phyloP scores from a whole-genome alignment of 2,888 invertebrate genomes.

The Homarus gammarus region DNA sequence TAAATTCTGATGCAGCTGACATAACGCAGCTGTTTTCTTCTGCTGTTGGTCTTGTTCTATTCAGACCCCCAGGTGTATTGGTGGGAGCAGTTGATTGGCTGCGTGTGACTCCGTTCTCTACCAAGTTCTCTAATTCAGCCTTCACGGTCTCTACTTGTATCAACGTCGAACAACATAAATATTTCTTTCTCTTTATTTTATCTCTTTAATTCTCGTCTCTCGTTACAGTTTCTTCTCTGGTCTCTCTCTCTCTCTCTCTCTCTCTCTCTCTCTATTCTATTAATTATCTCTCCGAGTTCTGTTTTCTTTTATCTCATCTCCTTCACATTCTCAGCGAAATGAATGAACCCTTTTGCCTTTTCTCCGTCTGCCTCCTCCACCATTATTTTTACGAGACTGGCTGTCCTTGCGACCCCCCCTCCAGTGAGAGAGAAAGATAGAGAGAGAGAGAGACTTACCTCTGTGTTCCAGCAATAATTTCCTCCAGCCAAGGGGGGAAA shows the following conservation, averaged over 20 bases:
- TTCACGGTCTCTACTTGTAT: background rate
- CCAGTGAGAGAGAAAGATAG: background rate
- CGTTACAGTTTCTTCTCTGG: background rate
- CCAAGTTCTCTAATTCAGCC: background rate
- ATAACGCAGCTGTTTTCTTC: background rate
- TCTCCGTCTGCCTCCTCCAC: no score
- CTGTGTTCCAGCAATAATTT: slow-evolving; percentile 29
- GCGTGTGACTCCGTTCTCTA: no score
- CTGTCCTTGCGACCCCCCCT: background rate
- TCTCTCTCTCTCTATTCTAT: no score
- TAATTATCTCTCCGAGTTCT: background rate
- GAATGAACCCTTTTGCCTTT: no score
- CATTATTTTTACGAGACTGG: background rate
- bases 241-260: no score
- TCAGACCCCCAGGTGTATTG: no score
- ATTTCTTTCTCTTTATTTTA: no score
- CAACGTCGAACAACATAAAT: no score
- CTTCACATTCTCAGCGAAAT: background rate
- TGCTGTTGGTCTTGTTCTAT: no score
- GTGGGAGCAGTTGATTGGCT: no score
- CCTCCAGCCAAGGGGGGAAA: slow-evolving; percentile 23
- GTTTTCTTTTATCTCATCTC: background rate
- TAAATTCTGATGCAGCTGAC: background rate
- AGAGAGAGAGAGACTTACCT: slow-evolving; percentile 19
- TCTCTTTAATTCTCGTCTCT: background rate